These are phyloP conservation scores for Branchellion lobata DNA, from an alignment of 2,888 invertebrate species.

Conservation along the genomic window DNA sequence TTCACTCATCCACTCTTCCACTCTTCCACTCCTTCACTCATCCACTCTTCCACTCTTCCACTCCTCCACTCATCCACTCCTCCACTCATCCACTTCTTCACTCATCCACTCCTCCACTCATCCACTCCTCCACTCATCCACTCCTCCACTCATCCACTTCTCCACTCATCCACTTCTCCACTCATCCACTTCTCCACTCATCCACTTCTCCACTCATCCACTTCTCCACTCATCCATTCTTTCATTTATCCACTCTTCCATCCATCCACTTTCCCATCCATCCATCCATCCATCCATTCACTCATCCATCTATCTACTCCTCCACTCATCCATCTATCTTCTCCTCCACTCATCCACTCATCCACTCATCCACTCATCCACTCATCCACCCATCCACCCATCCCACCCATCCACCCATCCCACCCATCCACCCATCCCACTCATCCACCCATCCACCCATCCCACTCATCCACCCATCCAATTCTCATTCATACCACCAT, in stretches of 20 bases:
- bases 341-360: conserved; percentile 11
- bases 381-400: conserved; percentile 17
- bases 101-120: conserved; percentile 3
- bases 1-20: not conserved
- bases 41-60: not conserved
- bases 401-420: conserved; percentile 25
- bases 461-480: too few relatives aligned
- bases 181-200: not conserved
- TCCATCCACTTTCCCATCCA: not conserved
- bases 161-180: conserved; percentile 6
- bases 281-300: conserved; percentile 29
- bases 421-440: too few relatives aligned
- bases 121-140: conserved; percentile 3
- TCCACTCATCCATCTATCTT: conserved; percentile 5
- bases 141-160: not conserved
- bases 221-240: not conserved
- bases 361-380: conserved; percentile 17
- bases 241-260: not conserved
- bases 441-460: too few relatives aligned
- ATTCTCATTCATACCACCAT: too few relatives aligned
- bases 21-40: not conserved
- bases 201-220: conserved; percentile 8
- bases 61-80: not conserved
- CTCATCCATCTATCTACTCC: conserved; percentile 3
- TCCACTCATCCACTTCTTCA: conserved; percentile 16